Conservation (phyloP, 2,113 vertebrate species). For the Chaetorhynchus papuensis region DNA sequence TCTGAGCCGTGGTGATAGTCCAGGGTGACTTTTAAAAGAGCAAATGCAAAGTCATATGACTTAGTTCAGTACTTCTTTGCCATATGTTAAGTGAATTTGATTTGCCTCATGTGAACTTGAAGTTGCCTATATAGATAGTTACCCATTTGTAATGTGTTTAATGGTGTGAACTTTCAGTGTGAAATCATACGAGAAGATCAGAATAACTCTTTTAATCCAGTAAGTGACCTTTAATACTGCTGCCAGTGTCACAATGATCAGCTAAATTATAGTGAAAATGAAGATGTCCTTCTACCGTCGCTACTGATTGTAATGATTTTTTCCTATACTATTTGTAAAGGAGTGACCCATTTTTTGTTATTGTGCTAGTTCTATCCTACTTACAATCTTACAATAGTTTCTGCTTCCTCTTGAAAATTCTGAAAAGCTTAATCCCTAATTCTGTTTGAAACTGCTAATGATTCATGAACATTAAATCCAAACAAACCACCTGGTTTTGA, state of each 20-base stretch:
- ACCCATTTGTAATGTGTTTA: background rate
- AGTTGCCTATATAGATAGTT: background rate
- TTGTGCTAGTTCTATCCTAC: background rate
- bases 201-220: background rate
- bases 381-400: background rate
- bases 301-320: background rate
- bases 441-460: slow-evolving; percentile 9
- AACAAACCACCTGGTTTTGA: slow-evolving; percentile 45
- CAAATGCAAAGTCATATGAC: background rate
- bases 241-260: background rate
- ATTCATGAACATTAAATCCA: slow-evolving; percentile 30
- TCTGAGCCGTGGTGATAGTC: background rate
- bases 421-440: background rate
- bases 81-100: background rate
- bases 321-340: background rate
- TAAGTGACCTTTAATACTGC: background rate
- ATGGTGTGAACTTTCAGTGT: background rate
- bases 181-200: background rate
- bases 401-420: background rate
- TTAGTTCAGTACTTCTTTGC: background rate
- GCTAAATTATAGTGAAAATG: background rate
- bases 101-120: background rate
- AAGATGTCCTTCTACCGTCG: background rate
- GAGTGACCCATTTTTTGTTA: background rate
- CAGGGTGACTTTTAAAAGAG: background rate